Evolutionary conservation across 92 coral and sea anemone genomes (phyloP).

Genomic region (Phenganax subtilis): DNA sequence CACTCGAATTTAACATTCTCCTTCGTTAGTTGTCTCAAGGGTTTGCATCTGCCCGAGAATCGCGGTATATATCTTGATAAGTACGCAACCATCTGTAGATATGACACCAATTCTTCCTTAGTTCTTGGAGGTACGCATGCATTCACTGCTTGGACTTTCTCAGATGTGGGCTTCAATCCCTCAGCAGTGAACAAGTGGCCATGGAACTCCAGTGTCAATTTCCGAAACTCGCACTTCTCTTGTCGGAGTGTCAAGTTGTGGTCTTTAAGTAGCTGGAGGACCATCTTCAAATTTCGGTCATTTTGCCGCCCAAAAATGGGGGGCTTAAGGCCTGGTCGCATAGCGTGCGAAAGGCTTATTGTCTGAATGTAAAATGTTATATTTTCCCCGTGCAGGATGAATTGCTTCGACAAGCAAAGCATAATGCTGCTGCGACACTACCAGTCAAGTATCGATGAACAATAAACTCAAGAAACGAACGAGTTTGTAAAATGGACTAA

Average conservation of each 20-base stretch:
- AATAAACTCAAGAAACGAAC: too few relatives aligned
- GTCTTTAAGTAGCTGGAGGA: conserved; percentile 43
- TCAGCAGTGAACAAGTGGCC: conserved; percentile 54
- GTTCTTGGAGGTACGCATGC: conserved; percentile 36
- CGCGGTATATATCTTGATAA: conserved; percentile 44
- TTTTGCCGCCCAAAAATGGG: neutral
- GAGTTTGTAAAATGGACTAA: too few relatives aligned
- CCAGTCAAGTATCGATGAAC: too few relatives aligned
- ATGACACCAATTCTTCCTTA: conserved; percentile 52
- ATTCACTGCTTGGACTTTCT: conserved; percentile 41
- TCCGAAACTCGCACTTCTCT: conserved; percentile 49
- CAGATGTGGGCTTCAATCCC: conserved; percentile 43
- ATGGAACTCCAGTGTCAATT: conserved; percentile 46
- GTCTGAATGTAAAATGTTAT: too few relatives aligned
- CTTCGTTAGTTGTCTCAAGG: neutral
- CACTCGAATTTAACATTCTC: neutral
- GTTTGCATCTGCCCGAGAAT: conserved; percentile 37
- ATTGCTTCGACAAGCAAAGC: too few relatives aligned
- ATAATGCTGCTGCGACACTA: too few relatives aligned
- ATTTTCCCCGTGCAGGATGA: too few relatives aligned
- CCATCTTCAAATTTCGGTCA: conserved; percentile 30
- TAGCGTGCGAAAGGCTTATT: too few relatives aligned
- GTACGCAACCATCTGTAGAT: conserved; percentile 54
- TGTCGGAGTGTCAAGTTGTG: conserved; percentile 43
- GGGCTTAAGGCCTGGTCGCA: too few relatives aligned